These are phyloP conservation scores for Spea bombifrons DNA, from an alignment of 2,113 vertebrate species.

Conservation along the genomic window DNA sequence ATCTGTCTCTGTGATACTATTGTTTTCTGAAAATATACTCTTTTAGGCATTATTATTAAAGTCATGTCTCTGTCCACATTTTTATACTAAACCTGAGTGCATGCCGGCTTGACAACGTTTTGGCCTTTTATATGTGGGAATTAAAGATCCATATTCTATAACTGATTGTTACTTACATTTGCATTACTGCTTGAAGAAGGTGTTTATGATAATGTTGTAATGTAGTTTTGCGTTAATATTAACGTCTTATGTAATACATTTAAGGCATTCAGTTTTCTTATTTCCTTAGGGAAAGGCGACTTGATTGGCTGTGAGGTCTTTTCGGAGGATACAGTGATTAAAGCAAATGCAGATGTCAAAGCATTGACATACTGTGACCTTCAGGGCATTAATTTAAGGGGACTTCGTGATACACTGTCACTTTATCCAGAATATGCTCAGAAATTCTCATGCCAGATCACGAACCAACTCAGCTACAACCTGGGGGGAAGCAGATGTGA, in stretches of 20 bases:
- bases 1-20: too few species aligned
- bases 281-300: slow-evolving; percentile 61
- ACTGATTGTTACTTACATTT: too few species aligned
- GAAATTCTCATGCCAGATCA: slow-evolving; percentile 60
- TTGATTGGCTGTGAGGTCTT: slow-evolving; percentile 64
- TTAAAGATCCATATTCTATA: too few species aligned
- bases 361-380: slow-evolving; percentile 66
- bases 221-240: not conserved
- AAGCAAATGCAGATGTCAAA: slow-evolving; percentile 61
- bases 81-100: too few species aligned
- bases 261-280: not conserved
- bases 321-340: slow-evolving; percentile 55
- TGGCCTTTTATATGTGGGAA: too few species aligned
- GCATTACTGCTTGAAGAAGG: too few species aligned
- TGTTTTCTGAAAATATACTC: too few species aligned
- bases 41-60: too few species aligned
- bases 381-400: slow-evolving; percentile 62
- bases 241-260: not conserved
- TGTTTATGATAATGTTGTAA: too few species aligned
- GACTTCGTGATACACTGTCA: slow-evolving; percentile 57
- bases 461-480: slow-evolving; percentile 65
- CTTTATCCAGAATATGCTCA: slow-evolving; percentile 64
- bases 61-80: too few species aligned
- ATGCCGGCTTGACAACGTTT: too few species aligned
- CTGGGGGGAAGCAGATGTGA: slow-evolving; percentile 57